Evolutionary conservation across 2,113 vertebrate genomes (phyloP).

Genomic region (Dasyprocta punctata): DNA sequence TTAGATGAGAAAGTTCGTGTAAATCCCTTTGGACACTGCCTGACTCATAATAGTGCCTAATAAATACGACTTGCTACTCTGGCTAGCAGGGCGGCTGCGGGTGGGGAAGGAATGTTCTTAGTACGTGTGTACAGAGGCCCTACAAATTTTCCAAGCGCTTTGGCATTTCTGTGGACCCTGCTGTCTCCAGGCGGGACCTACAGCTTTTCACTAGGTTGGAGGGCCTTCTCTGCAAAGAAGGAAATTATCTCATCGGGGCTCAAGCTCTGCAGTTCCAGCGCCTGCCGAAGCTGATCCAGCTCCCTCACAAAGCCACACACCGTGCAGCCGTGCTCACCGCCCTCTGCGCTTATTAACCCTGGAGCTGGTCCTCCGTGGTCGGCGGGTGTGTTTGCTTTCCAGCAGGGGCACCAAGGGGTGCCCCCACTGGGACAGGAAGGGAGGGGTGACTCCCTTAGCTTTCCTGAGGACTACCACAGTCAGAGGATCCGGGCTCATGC

Average conservation of each 20-base stretch:
- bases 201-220: conserved; percentile 60
- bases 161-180: conserved; percentile 56
- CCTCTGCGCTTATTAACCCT: conserved; percentile 50
- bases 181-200: conserved; percentile 63
- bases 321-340: neutral
- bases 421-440: neutral
- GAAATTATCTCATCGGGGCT: conserved; percentile 69
- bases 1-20: conserved; percentile 6
- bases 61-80: neutral
- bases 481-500: neutral
- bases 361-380: neutral
- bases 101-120: neutral
- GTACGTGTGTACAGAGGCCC: neutral
- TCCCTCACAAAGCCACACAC: conserved; percentile 55
- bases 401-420: neutral
- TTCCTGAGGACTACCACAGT: neutral
- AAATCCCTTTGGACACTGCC: conserved; percentile 7
- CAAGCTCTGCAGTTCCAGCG: neutral
- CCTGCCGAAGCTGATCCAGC: conserved; percentile 60
- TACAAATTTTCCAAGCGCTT: conserved; percentile 8
- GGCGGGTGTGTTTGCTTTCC: conserved; percentile 27
- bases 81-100: neutral
- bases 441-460: neutral
- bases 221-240: conserved; percentile 54
- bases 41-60: conserved; percentile 3